phyloP scores from a whole-genome alignment of 2,888 invertebrate species.

The Eupithecia pulchellata region DNA sequence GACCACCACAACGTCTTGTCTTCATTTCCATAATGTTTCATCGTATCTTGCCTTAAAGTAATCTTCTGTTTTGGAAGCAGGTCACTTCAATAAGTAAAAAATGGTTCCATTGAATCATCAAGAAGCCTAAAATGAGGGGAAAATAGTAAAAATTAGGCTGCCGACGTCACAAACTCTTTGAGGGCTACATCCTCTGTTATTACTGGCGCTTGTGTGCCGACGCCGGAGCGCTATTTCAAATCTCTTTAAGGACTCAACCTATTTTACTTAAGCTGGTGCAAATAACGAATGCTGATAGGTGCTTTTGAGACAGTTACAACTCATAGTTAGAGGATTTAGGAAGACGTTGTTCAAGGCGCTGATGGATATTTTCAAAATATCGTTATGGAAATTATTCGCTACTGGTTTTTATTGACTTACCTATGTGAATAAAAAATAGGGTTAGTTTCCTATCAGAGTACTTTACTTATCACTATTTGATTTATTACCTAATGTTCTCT shows the following conservation, averaged over 20 bases:
- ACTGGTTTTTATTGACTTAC: too few species aligned
- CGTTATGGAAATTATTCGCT: too few species aligned
- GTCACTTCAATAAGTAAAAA: neutral
- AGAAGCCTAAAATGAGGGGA: slow-evolving; percentile 35
- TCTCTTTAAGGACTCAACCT: slow-evolving; percentile 44
- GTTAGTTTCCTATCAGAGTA: too few species aligned
- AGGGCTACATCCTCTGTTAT: slow-evolving; percentile 46
- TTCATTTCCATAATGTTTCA: too few species aligned
- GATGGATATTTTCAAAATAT: too few species aligned
- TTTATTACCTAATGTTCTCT: too few species aligned
- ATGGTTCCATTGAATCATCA: neutral
- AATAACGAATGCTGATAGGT: slow-evolving; percentile 15
- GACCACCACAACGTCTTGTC: too few species aligned
- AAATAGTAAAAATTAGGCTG: slow-evolving; percentile 48
- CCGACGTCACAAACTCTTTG: slow-evolving; percentile 56
- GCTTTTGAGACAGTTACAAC: neutral
- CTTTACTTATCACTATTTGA: too few species aligned
- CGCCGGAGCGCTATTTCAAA: slow-evolving; percentile 48
- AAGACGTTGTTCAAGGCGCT: neutral
- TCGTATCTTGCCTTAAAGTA: neutral
- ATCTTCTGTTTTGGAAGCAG: neutral
- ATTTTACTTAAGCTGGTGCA: slow-evolving; percentile 29
- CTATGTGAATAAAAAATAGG: too few species aligned
- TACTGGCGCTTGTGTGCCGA: slow-evolving; percentile 39
- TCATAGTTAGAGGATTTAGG: too few species aligned